Percentiles rank a stretch among this genome's conserved stretches.
Evolutionary conservation across 2,797 vertebrate genomes (phyloP).

Genomic region (Glyptemys insculpta): DNA sequence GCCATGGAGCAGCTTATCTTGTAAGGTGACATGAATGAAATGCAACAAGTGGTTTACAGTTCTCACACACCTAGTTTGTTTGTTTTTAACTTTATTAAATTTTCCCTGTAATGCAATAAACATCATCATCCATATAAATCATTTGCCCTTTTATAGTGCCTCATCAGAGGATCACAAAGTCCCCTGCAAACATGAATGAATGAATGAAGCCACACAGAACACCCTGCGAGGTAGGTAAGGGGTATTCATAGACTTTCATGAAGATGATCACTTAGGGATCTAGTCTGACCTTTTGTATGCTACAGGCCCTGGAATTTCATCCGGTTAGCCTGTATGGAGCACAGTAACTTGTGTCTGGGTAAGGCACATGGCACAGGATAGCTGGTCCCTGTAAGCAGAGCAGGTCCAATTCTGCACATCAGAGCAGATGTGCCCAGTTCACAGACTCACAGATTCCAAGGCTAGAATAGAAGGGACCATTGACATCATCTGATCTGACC

Average conservation of each 20-base stretch:
- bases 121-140: not conserved
- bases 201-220: slow-evolving; percentile 39
- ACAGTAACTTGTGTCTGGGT: slow-evolving; percentile 23
- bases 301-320: not conserved
- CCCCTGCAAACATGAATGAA: slow-evolving; percentile 9
- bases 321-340: not conserved
- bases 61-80: slow-evolving; percentile 13
- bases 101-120: slow-evolving; percentile 44
- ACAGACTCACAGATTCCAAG: too few relatives aligned
- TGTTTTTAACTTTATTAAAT: not conserved
- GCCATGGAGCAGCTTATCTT: slow-evolving; percentile 27
- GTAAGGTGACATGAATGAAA: slow-evolving; percentile 21
- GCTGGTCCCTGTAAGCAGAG: too few relatives aligned
- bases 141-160: not conserved
- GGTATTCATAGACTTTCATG: slow-evolving; percentile 25
- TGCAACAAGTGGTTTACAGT: not conserved
- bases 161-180: slow-evolving; percentile 24
- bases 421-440: too few relatives aligned
- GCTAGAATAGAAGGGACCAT: too few relatives aligned
- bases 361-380: fast-evolving
- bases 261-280: not conserved
- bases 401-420: too few relatives aligned
- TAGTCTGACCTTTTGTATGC: not conserved
- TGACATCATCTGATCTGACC: too few relatives aligned
- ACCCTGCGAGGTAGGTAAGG: not conserved